Evolutionary conservation across 2,113 vertebrate genomes (phyloP), one percentile per base, ranked within the genome.

Genomic region (Brachyhypopomus occidentalis): DNA sequence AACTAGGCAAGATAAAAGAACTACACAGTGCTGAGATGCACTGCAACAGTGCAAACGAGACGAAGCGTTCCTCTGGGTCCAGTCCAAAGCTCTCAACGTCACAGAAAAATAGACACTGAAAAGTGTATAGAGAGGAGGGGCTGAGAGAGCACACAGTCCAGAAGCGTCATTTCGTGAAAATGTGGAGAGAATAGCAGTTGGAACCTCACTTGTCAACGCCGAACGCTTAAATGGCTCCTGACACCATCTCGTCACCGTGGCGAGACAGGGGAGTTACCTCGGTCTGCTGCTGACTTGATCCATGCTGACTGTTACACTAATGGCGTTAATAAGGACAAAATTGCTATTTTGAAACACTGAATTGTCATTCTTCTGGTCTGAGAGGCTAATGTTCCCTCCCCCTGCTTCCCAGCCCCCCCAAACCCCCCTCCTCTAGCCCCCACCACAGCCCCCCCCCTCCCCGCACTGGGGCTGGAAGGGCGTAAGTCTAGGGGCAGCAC

Each of bases 321-420:
- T 94, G 92, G 90, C 91, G 92, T 92, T 94, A 94, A 94, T 94
- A 94, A 93, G 92, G 91, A 91, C 92, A 93, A 92, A 94, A 93
- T 90, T 92, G 88, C 89, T 92, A 92, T 92, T 93, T 93, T 91
- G 81, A 92, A 93, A 90, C 89, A 85, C 84, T 77, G 87, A 87
- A 86, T 91, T 90, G 91, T 87, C 85, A 22, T 84, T 85, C 87
- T 87, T 87, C 89, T 87, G 79, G 85, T 90, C 88, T 83, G 76
- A 59, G 76, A 30, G 90, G 83, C 87, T 67, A 30, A 84, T 81
- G 80, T 84, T 58, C 75, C 69, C 70, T 41, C 25, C 73, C 77
- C 62, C 38, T 38, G 14, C 48, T 81, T 27, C 36, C 12, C 45
- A 11, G 45, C 20, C 30, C 27, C 30, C 75, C 55, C 81, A 3